Evolutionary conservation across 2,113 vertebrate species (phyloP).

Genomic region (Pongo abelii): DNA sequence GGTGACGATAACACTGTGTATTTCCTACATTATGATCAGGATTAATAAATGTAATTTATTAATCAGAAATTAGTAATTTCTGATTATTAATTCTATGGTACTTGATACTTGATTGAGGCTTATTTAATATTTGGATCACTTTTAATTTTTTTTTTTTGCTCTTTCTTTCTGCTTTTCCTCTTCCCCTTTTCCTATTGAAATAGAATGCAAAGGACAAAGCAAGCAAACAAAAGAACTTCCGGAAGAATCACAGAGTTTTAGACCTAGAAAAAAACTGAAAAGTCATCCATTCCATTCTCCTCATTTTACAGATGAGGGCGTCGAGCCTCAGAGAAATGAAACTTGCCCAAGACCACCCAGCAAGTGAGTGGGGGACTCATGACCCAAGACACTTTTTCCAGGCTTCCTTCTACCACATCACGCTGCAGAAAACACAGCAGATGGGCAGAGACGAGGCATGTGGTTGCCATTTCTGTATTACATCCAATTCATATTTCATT

Average conservation of each 20-base stretch:
- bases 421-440: neutral
- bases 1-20: too few species aligned
- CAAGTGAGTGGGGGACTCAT: too few species aligned
- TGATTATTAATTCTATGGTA: neutral
- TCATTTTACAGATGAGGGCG: neutral
- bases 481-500: neutral
- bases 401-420: neutral
- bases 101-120: neutral
- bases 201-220: neutral
- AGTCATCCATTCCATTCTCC: neutral
- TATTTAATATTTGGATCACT: neutral
- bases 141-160: neutral
- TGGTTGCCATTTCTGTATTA: neutral
- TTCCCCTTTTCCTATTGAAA: neutral
- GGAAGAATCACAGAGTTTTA: neutral
- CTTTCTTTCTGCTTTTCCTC: neutral
- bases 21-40: neutral
- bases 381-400: neutral
- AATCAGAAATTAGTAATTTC: too few species aligned
- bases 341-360: neutral
- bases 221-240: neutral
- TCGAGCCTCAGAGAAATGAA: neutral
- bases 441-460: neutral
- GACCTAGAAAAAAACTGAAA: neutral
- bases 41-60: neutral